Evolutionary conservation across 2,888 invertebrate species (phyloP).

Genomic region (Willowsia nigromaculata): DNA sequence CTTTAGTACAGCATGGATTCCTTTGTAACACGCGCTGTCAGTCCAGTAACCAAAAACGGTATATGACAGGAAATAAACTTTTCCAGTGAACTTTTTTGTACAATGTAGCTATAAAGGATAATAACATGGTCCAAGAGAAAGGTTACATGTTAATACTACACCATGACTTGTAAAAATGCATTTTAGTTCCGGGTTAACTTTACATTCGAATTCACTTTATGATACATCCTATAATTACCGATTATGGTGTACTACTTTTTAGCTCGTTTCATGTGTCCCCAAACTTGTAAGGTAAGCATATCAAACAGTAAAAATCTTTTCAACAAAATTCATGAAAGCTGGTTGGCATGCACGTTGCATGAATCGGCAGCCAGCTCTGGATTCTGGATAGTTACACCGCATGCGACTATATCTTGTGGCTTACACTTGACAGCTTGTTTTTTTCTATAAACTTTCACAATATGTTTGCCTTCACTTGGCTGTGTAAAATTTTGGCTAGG

Average conservation of each 20-base stretch:
- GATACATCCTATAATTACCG: no score
- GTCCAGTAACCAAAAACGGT: no score
- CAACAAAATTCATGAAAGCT: no score
- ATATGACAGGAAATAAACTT: not conserved
- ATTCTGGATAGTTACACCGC: not conserved
- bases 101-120: conserved; percentile 1
- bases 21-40: no score
- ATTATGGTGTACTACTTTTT: no score
- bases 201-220: no score
- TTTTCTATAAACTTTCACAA: not conserved
- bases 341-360: not conserved
- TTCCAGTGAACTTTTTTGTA: not conserved
- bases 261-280: no score
- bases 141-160: no score
- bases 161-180: no score
- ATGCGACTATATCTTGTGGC: not conserved
- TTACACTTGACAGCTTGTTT: not conserved
- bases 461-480: not conserved
- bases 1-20: no score
- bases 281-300: no score
- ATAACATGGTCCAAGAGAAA: not conserved
- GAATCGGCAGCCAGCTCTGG: not conserved
- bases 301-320: no score
- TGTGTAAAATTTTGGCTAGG: not conserved
- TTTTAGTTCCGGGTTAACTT: not conserved